phyloP scores from a whole-genome alignment of 2,113 vertebrate species.

The Prionailurus viverrinus region DNA sequence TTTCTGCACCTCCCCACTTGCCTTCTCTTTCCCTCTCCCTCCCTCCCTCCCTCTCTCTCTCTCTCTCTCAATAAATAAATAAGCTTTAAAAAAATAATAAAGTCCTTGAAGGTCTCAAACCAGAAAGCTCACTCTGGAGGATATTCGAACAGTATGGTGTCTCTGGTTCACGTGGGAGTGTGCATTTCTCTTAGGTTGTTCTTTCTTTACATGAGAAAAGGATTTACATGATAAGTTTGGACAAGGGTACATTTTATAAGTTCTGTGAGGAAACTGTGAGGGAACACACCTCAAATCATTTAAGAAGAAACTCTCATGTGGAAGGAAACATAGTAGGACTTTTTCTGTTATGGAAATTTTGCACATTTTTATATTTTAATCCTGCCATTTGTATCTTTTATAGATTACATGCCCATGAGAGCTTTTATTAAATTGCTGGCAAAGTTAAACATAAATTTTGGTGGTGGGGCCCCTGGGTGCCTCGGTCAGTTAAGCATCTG shows the following conservation, averaged over 20 bases:
- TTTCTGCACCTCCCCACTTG: too few species aligned
- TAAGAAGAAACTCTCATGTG: slow-evolving; percentile 12
- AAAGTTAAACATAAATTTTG: not conserved
- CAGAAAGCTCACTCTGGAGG: not conserved
- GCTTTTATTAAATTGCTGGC: not conserved
- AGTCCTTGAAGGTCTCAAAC: not conserved
- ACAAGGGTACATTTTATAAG: slow-evolving; percentile 55
- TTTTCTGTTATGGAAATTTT: slow-evolving; percentile 45
- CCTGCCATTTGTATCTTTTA: not conserved
- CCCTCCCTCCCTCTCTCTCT: too few species aligned
- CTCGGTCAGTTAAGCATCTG: too few species aligned
- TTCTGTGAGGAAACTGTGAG: slow-evolving; percentile 1
- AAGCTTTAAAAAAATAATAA: too few species aligned
- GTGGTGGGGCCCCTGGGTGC: not conserved
- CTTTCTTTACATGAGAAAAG: slow-evolving; percentile 61
- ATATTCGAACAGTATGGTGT: not conserved
- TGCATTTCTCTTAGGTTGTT: slow-evolving; percentile 59
- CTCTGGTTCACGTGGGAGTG: not conserved
- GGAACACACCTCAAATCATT: slow-evolving; percentile 49
- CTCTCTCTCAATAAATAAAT: too few species aligned
- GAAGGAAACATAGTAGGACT: not conserved
- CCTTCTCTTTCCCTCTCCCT: too few species aligned
- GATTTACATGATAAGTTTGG: slow-evolving; percentile 78
- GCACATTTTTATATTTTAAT: not conserved
- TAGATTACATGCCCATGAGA: not conserved